Percentiles rank a stretch among this genome's conserved stretches.
These are phyloP conservation scores for Euzophera pinguis DNA, from an alignment of 2,888 invertebrate species.

Conservation along the genomic window DNA sequence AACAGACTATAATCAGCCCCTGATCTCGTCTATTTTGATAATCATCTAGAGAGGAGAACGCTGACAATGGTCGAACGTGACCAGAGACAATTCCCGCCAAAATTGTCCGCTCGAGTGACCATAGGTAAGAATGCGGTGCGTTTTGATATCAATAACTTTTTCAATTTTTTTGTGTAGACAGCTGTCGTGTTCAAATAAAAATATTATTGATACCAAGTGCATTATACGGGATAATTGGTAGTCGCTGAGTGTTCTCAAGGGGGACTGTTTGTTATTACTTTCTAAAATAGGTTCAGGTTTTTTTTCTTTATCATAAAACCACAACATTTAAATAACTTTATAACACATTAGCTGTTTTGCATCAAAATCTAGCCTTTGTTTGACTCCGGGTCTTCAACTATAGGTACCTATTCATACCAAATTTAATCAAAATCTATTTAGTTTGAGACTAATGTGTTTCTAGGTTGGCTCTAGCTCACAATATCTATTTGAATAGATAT, in stretches of 20 bases:
- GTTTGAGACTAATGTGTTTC: too few relatives aligned
- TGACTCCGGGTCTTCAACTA: too few relatives aligned
- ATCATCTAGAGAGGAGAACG: slow-evolving; percentile 41
- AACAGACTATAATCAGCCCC: too few relatives aligned
- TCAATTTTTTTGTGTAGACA: slow-evolving; percentile 36
- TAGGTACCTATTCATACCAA: too few relatives aligned
- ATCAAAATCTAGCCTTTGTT: too few relatives aligned
- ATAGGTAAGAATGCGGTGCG: slow-evolving; percentile 24
- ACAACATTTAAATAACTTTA: too few relatives aligned
- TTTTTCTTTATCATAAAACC: not conserved
- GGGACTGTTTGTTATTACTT: not conserved
- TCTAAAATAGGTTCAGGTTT: not conserved
- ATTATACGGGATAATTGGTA: slow-evolving; percentile 7
- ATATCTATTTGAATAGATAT: too few relatives aligned
- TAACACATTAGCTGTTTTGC: too few relatives aligned
- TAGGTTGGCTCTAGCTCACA: too few relatives aligned
- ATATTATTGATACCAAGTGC: slow-evolving; percentile 12
- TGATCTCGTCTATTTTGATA: slow-evolving; percentile 49
- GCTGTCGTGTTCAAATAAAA: slow-evolving; percentile 33
- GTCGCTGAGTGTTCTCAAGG: not conserved
- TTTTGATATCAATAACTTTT: slow-evolving; percentile 44
- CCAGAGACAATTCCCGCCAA: slow-evolving; percentile 57
- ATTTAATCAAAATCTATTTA: too few relatives aligned
- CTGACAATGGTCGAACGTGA: slow-evolving; percentile 61
- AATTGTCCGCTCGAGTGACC: slow-evolving; percentile 29